phyloP scores from a whole-genome alignment of 2,113 vertebrate species.

The Macquaria australasica region DNA sequence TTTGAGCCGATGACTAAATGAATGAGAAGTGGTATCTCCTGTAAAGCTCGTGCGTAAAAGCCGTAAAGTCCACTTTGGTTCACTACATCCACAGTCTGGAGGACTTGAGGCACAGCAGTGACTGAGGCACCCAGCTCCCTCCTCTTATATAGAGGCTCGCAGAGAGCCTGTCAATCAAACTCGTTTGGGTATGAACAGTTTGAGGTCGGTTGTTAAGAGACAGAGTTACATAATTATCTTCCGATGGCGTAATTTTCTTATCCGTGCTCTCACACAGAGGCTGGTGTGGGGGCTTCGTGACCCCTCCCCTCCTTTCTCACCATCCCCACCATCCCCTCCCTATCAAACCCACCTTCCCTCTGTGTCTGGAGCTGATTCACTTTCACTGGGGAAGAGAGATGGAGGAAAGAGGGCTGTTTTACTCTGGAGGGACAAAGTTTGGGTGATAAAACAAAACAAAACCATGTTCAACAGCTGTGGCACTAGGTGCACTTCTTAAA shows the following conservation, averaged over 20 bases:
- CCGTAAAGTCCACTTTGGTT: conserved; percentile 72
- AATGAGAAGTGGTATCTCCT: conserved; percentile 52
- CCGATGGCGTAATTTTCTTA: conserved; percentile 77
- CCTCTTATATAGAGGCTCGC: conserved; percentile 83
- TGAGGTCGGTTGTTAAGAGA: conserved; percentile 72
- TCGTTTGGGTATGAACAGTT: conserved; percentile 59
- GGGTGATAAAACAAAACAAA: background rate
- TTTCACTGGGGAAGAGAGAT: conserved; percentile 61
- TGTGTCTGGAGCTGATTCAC: conserved; percentile 46
- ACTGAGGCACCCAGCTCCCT: conserved; percentile 41
- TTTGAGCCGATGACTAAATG: conserved; percentile 21
- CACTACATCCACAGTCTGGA: conserved; percentile 74
- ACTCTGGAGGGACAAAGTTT: background rate
- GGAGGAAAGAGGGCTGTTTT: conserved; percentile 21
- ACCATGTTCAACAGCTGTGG: background rate
- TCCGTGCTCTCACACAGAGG: conserved; percentile 61
- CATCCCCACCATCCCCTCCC: conserved; percentile 35
- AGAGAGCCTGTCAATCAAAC: conserved; percentile 84
- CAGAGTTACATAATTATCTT: conserved; percentile 85
- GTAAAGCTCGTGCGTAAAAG: conserved; percentile 61
- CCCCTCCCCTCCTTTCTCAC: conserved; percentile 29
- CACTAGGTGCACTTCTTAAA: background rate
- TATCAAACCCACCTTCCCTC: conserved; percentile 16
- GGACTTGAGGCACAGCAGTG: conserved; percentile 62
- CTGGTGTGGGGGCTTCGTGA: background rate